These are phyloP conservation scores for Idaea aversata DNA, from an alignment of 2,888 invertebrate species.

Conservation along the genomic window DNA sequence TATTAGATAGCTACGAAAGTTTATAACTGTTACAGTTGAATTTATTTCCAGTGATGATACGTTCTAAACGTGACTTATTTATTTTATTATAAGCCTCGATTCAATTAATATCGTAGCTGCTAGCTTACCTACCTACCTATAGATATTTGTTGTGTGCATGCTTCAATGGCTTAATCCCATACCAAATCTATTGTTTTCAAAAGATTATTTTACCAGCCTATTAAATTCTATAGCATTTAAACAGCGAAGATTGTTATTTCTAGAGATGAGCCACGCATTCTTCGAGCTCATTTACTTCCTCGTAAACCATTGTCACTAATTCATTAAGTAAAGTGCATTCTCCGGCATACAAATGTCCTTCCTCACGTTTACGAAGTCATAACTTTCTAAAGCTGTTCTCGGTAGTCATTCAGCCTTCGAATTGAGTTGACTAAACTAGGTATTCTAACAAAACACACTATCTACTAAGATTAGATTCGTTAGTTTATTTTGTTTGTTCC, in stretches of 20 bases:
- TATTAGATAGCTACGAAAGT: background rate
- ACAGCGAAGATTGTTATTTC: slow-evolving; percentile 40
- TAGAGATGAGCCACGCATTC: slow-evolving; percentile 49
- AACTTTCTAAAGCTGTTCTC: slow-evolving; percentile 48
- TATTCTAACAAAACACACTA: too few relatives aligned
- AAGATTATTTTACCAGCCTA: too few relatives aligned
- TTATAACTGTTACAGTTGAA: background rate
- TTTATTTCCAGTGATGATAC: background rate
- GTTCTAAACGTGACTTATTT: background rate
- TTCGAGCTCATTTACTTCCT: slow-evolving; percentile 43
- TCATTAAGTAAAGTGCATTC: slow-evolving; percentile 62
- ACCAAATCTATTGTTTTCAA: too few relatives aligned
- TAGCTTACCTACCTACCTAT: background rate
- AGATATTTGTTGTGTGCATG: too few relatives aligned
- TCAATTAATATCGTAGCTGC: background rate
- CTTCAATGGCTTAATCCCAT: too few relatives aligned
- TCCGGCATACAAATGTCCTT: slow-evolving; percentile 62
- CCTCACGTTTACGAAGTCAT: slow-evolving; percentile 23
- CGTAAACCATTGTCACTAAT: slow-evolving; percentile 53
- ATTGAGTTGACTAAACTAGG: background rate
- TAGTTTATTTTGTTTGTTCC: too few relatives aligned
- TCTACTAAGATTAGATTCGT: too few relatives aligned
- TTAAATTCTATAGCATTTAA: too few relatives aligned
- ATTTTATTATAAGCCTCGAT: background rate
- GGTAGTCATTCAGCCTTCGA: background rate